Conservation (phyloP, 2,888 invertebrate species). For the Tipula helvola region DNA sequence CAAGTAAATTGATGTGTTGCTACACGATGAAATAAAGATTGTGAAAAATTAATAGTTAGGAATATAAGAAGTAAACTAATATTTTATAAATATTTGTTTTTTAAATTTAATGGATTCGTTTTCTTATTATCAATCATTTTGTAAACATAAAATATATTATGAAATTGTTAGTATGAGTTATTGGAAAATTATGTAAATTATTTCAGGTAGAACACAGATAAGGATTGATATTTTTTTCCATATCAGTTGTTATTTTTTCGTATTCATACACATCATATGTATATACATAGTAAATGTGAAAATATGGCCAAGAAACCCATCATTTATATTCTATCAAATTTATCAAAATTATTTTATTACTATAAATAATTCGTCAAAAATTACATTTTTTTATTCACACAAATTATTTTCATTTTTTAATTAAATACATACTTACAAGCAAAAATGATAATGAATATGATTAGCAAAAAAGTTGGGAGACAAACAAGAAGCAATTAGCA, state of each 20-base stretch:
- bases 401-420: background rate
- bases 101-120: background rate
- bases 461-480: background rate
- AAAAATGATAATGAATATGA: background rate
- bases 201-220: background rate
- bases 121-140: background rate
- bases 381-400: background rate
- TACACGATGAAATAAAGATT: background rate
- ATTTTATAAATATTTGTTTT: background rate
- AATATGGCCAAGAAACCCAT: background rate
- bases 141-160: background rate
- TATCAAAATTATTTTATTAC: background rate
- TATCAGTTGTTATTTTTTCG: background rate
- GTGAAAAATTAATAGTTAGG: background rate
- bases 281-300: background rate
- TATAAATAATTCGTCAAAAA: background rate
- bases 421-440: background rate
- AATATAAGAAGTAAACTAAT: background rate
- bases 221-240: background rate
- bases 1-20: background rate
- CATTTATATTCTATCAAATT: background rate
- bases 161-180: background rate
- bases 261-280: no score
- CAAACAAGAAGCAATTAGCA: background rate
- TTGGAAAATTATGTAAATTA: background rate